Conservation (phyloP, 2,797 vertebrate genomes). For the Fistularia commersonii region DNA sequence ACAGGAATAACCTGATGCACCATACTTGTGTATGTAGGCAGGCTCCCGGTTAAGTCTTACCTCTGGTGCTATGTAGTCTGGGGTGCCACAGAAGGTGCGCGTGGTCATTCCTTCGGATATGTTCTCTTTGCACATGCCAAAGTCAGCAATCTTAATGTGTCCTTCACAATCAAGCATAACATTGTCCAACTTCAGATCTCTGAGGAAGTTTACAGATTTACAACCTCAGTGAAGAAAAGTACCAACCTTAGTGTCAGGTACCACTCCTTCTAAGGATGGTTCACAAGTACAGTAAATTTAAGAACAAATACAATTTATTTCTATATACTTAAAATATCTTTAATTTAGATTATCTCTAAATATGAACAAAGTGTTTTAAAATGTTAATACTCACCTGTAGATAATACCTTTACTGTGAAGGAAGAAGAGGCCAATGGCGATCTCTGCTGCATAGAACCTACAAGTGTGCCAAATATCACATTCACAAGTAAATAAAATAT, state of each 20-base stretch:
- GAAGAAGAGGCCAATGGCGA: slow-evolving; percentile 91
- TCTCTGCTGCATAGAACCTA: slow-evolving; percentile 98
- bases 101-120: slow-evolving; percentile 86
- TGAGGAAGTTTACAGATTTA: slow-evolving; percentile 43
- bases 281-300: no score
- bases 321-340: no score
- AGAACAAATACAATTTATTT: no score
- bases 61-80: slow-evolving; percentile 98
- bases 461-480: slow-evolving; percentile 39
- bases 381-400: slow-evolving; percentile 82
- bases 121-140: slow-evolving; percentile 98
- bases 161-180: slow-evolving; percentile 96
- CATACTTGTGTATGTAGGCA: slow-evolving; percentile 4
- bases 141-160: slow-evolving; percentile 98
- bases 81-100: slow-evolving; percentile 96
- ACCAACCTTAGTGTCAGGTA: not conserved
- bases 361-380: not conserved
- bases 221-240: slow-evolving; percentile 5
- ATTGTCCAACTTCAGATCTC: slow-evolving; percentile 96
- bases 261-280: no score
- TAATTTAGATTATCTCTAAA: no score
- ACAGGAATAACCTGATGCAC: slow-evolving; percentile 45
- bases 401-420: slow-evolving; percentile 90
- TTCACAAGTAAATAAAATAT: not conserved
- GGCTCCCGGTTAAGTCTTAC: slow-evolving; percentile 42